Base-by-base conservation (phyloP, 1,140 invertebrate genomes). In the Drosophila auraria region DNA sequence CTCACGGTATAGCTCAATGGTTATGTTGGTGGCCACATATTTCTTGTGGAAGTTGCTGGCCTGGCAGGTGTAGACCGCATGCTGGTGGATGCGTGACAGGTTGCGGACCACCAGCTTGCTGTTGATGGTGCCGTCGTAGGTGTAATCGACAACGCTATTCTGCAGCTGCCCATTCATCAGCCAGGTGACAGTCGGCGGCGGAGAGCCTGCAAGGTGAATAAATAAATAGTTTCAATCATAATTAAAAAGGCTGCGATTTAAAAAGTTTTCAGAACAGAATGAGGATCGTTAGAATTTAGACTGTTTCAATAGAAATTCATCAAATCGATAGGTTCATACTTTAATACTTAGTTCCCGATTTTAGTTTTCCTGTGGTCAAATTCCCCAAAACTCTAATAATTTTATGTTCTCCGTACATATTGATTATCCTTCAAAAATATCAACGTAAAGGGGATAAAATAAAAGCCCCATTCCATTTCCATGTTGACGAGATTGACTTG, bases 101-200 rank as follows among this genome's bases (percentile, higher is more conserved):
- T 94, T 93, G 30, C 87, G 89, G 14, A 96, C 94, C 25, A 94
- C 83, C 72, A 96, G 92, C 65, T 91, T 93, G 89, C 90, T 93
- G 69, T 91, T 93, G 74, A 92, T 90, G 73, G 84, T 83, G 66
- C 72, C 93, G 66, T 80, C 94, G 82, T 90, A 91, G 53, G 91
- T 90, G 72, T 87, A 93, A 80, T 93, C 92, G 63, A 90, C 91
- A 58, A 91, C 81, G 74, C 91, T 92, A 64, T 92, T 93, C 36
- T 98, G 94, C 23, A 94, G 94, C 73, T 95, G 95, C 45, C 96
- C 96, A 71, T 96, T 97, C 86, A 96, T 94, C 95, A 97, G 97
- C 97, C 97, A 98, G 82, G 96, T 96, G 14, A 98, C 95, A 72
- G 94, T 95, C 6, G 97, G 97, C 42, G 95, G 94, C 1, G 97